Evolutionary conservation across 2,888 invertebrate species (phyloP).

Genomic region (Caenorhabditis sulstoni): DNA sequence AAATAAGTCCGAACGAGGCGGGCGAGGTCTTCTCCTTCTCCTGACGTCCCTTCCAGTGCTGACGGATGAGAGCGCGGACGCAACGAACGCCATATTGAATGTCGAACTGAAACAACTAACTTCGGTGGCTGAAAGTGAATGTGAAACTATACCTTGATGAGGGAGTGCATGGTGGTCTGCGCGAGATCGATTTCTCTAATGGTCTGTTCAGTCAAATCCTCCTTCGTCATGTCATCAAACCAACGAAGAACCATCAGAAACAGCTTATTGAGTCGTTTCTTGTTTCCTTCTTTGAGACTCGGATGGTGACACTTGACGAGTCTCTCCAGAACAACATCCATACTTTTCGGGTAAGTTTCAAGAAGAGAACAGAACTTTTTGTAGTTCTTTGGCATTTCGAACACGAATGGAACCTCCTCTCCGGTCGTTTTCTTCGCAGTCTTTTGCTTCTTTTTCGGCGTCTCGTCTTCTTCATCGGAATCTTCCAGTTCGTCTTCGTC

Average conservation of each 20-base stretch:
- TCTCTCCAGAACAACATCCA: constrained; percentile 84
- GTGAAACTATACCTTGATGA: constrained; percentile 55
- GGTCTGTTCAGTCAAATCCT: constrained; percentile 27
- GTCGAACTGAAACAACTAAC: constrained; percentile 59
- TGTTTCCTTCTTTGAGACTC: constrained; percentile 88
- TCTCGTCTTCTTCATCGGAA: constrained; percentile 48
- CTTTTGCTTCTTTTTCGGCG: constrained; percentile 1
- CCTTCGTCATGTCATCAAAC: constrained; percentile 64
- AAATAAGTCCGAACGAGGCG: constrained; percentile 63
- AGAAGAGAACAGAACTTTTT: constrained; percentile 58
- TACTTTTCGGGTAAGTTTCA: constrained; percentile 42
- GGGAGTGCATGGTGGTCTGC: constrained; percentile 32
- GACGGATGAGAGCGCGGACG: constrained; percentile 69
- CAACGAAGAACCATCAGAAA: constrained; percentile 84
- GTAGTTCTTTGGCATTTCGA: constrained; percentile 69
- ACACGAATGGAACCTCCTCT: constrained; percentile 64
- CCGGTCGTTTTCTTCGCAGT: background rate
- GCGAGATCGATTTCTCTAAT: constrained; percentile 49
- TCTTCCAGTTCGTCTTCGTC: constrained; percentile 60
- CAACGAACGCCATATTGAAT: constrained; percentile 70
- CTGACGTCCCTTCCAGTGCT: constrained; percentile 63
- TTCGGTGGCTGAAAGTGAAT: background rate
- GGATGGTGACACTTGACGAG: constrained; percentile 92
- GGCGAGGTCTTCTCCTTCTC: constrained; percentile 46
- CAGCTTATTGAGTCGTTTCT: constrained; percentile 86